Base-by-base conservation (phyloP, 2,888 invertebrate genomes). In the Zygaena filipendulae region DNA sequence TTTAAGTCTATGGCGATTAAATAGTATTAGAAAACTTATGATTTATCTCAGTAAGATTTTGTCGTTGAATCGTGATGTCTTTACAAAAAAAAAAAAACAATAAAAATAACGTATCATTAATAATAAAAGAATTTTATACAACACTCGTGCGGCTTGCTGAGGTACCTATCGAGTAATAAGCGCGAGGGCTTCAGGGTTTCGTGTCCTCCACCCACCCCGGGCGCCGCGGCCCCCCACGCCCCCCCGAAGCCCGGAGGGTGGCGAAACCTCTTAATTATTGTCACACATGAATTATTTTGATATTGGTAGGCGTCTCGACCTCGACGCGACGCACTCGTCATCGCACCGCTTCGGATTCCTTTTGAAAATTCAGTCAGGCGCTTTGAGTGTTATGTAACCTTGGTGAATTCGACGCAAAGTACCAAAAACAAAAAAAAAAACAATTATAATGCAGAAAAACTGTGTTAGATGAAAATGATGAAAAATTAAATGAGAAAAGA, bases 201-300 rank as follows among this genome's bases (percentile, higher is more conserved):
- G 16, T 16, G 16, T 18, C 13, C 11, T 28, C 18, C 11, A 11
- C 23, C 23, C 21, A 25, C 32, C 32, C 30, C 21, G 28, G 25
- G 14, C 13, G 20, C 14, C 23, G 14, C 43, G 35, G 32, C 39
- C 35, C 43, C 44, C 47, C 35, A 35, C 11, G 21, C 47, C 47
- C 49, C 53, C 51, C 52, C 51, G 32, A 40, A 51, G 58, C 61
- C 50, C 35, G 40, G 39, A 35, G 35, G 48, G 55, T 49, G 46
- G 45, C 47, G 43, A 42, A 52, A 49, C 55, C 59, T 61, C 69
- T 66, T 69, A 72, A 74, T 72, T 74, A 74, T 72, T 70, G 70
- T 70, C 68, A 69, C 69, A 70, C 72, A 63, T 69, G 71, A 71
- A 66, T 71, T 70, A 71, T 71, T 70, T 70, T 62, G 64, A 60